These are phyloP conservation scores for Eremobia ochroleuca DNA, from an alignment of 2,888 invertebrate genomes.

Conservation along the genomic window DNA sequence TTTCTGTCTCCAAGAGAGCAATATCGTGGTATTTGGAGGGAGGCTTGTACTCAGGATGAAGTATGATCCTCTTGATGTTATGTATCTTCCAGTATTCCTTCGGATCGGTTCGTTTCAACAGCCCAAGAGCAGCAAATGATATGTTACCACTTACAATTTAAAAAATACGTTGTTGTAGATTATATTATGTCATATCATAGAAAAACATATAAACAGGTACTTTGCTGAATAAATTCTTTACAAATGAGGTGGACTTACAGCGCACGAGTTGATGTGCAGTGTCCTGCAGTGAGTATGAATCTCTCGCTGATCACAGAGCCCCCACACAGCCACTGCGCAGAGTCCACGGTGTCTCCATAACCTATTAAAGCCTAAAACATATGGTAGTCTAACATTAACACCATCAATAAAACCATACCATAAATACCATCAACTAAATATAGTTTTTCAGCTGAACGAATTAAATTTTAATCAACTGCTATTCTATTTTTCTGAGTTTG, in stretches of 20 bases:
- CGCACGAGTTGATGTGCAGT: conserved; percentile 30
- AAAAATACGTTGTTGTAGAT: not conserved
- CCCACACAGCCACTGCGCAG: conserved; percentile 70
- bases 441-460: too few species aligned
- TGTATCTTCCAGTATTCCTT: conserved; percentile 54
- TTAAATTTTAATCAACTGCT: too few species aligned
- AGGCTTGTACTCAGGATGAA: conserved; percentile 72
- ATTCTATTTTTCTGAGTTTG: too few species aligned
- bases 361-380: conserved; percentile 55
- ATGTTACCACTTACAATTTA: conserved; percentile 47
- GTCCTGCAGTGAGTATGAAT: conserved; percentile 71
- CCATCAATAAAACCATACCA: too few species aligned
- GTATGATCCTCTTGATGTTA: conserved; percentile 54
- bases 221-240: not conserved
- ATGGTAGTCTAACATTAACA: not conserved
- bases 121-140: conserved; percentile 55
- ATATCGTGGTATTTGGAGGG: conserved; percentile 77
- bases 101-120: conserved; percentile 54
- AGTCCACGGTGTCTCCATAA: conserved; percentile 38
- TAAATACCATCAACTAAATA: too few species aligned
- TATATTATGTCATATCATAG: not conserved
- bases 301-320: conserved; percentile 72
- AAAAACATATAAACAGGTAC: not conserved
- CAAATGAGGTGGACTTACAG: conserved; percentile 30
- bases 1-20: conserved; percentile 72